Evolutionary conservation across 2,888 invertebrate species (phyloP).

Genomic region (Amblyjoppa fuscipennis): DNA sequence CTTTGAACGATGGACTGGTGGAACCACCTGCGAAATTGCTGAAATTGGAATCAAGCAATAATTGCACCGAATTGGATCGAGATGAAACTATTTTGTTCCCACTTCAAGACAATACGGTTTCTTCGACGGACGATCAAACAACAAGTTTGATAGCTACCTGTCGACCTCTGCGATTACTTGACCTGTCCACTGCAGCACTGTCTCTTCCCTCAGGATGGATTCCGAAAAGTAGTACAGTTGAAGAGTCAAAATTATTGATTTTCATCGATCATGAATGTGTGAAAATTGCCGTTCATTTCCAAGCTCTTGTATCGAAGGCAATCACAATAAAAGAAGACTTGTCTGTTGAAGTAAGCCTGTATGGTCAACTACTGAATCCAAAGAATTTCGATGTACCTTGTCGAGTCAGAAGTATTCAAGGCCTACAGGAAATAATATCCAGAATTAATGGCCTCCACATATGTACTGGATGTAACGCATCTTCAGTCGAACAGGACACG

Average conservation of each 20-base stretch:
- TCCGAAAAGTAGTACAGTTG: slow-evolving; percentile 1
- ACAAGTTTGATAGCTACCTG: neutral
- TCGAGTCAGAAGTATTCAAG: neutral
- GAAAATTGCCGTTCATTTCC: neutral
- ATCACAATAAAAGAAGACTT: slow-evolving; percentile 39
- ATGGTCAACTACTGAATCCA: slow-evolving; percentile 37
- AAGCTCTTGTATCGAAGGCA: slow-evolving; percentile 25
- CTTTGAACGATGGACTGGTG: neutral
- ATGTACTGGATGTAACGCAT: slow-evolving; percentile 11
- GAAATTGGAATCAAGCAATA: slow-evolving; percentile 6
- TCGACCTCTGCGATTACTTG: neutral
- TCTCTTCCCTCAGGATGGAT: slow-evolving; percentile 31
- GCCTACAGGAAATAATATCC: slow-evolving; percentile 15
- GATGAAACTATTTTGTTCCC: neutral
- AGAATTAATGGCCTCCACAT: neutral
- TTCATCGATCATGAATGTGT: neutral
- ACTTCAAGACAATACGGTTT: neutral
- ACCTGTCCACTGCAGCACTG: neutral
- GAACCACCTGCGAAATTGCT: slow-evolving; percentile 14
- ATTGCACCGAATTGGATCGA: neutral
- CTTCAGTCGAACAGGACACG: slow-evolving; percentile 7
- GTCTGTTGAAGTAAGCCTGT: slow-evolving; percentile 33
- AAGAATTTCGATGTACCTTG: slow-evolving; percentile 23
- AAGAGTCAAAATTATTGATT: slow-evolving; percentile 8
- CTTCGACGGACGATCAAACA: neutral